A percentile compares a stretch with the other conserved stretches of the same genome.
Evolutionary conservation across 2,113 vertebrate genomes (phyloP).

Genomic region (Reinhardtius hippoglossoides): DNA sequence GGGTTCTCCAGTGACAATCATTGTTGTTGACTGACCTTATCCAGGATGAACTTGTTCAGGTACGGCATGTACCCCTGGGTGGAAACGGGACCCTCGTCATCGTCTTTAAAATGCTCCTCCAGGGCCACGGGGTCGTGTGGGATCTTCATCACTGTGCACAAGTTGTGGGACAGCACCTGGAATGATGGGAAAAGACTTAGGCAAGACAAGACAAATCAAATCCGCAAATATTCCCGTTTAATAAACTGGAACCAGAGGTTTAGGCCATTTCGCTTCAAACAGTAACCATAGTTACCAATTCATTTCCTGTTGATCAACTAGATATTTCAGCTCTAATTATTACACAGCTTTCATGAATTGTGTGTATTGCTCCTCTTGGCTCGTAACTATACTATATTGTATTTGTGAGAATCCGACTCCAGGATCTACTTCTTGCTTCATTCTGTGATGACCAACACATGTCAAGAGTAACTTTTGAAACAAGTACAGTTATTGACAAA

Average conservation of each 20-base stretch:
- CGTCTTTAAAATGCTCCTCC: conserved; percentile 97
- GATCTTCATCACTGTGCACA: conserved; percentile 94
- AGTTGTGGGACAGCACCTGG: conserved; percentile 96
- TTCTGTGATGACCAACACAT: too few relatives aligned
- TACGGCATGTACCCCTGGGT: conserved; percentile 99
- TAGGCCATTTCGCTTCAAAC: too few relatives aligned
- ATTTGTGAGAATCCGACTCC: too few relatives aligned
- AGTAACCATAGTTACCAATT: background rate
- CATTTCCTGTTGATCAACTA: background rate
- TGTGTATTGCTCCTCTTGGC: background rate
- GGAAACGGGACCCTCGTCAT: conserved; percentile 97
- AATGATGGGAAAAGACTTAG: conserved; percentile 4
- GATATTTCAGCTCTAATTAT: too few relatives aligned
- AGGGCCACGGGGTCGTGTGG: conserved; percentile 95
- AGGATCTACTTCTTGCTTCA: too few relatives aligned
- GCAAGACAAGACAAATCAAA: too few relatives aligned
- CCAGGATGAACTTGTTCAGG: conserved; percentile 96
- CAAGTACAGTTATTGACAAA: background rate
- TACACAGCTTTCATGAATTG: background rate
- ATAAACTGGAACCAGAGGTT: too few relatives aligned
- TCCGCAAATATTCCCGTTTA: too few relatives aligned
- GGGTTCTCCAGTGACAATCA: too few relatives aligned
- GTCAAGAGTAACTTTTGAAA: background rate
- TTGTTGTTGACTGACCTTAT: conserved; percentile 86
- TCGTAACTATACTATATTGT: background rate